Conservation (phyloP, 2,797 vertebrate species). For the Botia kubotai region DNA sequence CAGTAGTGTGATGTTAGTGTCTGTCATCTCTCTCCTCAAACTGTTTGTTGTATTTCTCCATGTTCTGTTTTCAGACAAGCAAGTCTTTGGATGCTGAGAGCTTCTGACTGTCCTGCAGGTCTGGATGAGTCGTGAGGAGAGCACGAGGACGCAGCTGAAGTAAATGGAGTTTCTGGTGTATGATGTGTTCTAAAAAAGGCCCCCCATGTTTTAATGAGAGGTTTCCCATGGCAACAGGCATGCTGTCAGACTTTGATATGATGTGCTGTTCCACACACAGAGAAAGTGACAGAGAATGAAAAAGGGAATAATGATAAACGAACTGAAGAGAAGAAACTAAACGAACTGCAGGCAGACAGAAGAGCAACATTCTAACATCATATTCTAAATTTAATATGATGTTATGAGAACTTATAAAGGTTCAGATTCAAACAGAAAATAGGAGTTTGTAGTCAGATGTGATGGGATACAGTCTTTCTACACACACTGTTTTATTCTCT, state of each 20-base stretch:
- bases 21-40: not conserved
- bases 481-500: too few relatives aligned
- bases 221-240: slow-evolving; percentile 36
- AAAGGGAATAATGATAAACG: slow-evolving; percentile 24
- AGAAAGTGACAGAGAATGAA: not conserved
- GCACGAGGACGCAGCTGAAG: not conserved
- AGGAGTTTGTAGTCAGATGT: too few relatives aligned
- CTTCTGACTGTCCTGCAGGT: not conserved
- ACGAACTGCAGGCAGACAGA: not conserved
- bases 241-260: slow-evolving; percentile 14
- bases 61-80: not conserved
- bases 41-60: not conserved
- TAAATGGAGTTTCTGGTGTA: not conserved
- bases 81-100: not conserved
- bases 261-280: not conserved
- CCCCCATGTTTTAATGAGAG: slow-evolving; percentile 31
- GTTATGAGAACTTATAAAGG: not conserved
- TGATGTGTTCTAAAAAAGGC: not conserved
- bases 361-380: not conserved
- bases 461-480: too few relatives aligned
- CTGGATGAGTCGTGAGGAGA: not conserved
- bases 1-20: not conserved
- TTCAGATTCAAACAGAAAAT: not conserved
- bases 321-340: not conserved
- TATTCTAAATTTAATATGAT: too few relatives aligned